These are phyloP conservation scores for Panagrolaimus sp. DNA, from an alignment of 1,140 invertebrate genomes.

Conservation along the genomic window DNA sequence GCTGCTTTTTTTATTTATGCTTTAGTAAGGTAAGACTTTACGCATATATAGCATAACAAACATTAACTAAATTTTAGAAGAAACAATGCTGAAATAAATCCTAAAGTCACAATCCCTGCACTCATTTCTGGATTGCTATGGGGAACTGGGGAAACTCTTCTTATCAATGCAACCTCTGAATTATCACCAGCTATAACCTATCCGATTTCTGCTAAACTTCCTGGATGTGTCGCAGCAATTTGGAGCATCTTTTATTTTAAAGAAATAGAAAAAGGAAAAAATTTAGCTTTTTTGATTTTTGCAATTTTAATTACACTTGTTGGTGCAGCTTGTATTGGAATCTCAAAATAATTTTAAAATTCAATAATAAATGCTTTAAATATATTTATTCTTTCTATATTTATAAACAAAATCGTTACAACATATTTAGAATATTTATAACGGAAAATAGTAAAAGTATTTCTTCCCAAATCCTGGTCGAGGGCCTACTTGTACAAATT, in stretches of 20 bases:
- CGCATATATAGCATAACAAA: too few relatives aligned
- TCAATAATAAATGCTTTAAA: too few relatives aligned
- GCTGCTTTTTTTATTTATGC: constrained; percentile 23
- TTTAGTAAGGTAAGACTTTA: not conserved
- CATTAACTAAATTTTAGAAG: too few relatives aligned
- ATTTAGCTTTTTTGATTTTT: not conserved
- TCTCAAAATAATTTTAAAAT: not conserved
- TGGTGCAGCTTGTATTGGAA: not conserved
- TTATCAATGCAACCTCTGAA: not conserved
- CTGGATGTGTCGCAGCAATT: not conserved
- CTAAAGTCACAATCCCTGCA: not conserved
- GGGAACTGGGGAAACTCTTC: not conserved
- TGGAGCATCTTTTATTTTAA: not conserved
- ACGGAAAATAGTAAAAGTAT: too few relatives aligned
- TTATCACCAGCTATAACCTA: not conserved
- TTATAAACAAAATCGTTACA: too few relatives aligned
- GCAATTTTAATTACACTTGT: not conserved
- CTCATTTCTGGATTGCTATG: not conserved
- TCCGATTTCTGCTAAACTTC: not conserved
- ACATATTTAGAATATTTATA: too few relatives aligned
- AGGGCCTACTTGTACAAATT: too few relatives aligned
- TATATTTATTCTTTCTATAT: too few relatives aligned
- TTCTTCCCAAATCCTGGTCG: too few relatives aligned
- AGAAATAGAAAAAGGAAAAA: not conserved
- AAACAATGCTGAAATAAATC: not conserved